Conservation (phyloP, 2,113 vertebrate genomes). For the Alligator sinensis region DNA sequence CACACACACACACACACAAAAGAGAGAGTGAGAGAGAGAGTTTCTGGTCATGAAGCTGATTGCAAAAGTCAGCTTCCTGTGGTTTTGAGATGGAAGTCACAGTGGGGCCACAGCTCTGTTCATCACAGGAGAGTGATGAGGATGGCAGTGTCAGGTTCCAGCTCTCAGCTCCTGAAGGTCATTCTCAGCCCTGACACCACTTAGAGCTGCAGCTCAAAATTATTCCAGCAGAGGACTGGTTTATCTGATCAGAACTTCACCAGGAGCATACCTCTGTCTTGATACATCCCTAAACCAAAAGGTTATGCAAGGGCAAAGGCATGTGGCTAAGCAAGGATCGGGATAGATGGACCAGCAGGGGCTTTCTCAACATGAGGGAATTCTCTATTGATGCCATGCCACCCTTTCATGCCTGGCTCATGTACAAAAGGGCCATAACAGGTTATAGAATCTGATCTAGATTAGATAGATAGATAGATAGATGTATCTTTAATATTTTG, state of each 20-base stretch:
- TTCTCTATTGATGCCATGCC: neutral
- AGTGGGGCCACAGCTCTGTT: neutral
- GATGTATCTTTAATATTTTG: neutral
- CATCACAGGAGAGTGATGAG: rapidly evolving
- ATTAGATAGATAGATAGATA: neutral
- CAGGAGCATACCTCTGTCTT: neutral
- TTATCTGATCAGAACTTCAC: neutral
- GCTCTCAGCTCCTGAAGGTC: neutral
- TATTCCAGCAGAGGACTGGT: neutral
- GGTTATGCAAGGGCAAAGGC: neutral
- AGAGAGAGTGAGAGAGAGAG: neutral
- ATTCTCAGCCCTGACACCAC: neutral
- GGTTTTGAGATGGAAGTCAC: neutral
- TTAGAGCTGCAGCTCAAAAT: rapidly evolving
- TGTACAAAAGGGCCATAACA: neutral
- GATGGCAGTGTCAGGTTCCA: neutral
- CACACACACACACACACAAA: neutral
- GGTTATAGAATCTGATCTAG: neutral
- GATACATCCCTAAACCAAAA: neutral
- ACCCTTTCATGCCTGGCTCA: too few relatives aligned
- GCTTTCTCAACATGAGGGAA: neutral
- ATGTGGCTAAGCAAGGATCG: neutral
- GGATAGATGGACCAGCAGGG: neutral
- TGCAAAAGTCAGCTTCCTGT: neutral
- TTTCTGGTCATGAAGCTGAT: neutral